Base-by-base conservation (phyloP, 1,140 invertebrate genomes). In the Lucilia cuprina region DNA sequence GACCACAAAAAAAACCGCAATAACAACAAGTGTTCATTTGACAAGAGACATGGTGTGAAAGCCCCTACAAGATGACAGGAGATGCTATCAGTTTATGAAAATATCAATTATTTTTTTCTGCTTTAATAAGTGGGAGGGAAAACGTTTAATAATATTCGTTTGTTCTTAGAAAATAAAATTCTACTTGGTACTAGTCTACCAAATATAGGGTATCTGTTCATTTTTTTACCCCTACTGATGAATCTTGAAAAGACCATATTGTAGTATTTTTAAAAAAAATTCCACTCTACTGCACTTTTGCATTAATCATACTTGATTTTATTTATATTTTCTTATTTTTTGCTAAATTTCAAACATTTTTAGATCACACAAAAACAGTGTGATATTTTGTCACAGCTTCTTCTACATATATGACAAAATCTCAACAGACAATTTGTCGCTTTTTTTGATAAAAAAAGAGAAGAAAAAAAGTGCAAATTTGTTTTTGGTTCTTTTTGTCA, bases 11-110 rank as follows among this genome's bases (percentile, higher is more conserved):
- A 30, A 30, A 30, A 30, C n/a, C n/a, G 25, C 14, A 60, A 21
- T 10, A 70, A 70, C 19, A 70, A 70, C 65, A 70, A 70, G 19
- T 70, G 65, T 70, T 70, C 21, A 70, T 70, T 70, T 70, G 60
- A 65, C 60, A 65, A 19, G 8, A 30, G 25, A 30, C 25, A 30
- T 30, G 25, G 25, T 30, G 25, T 30, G 25, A 30, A 30, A 30
- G 25, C 25, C 25, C 25, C 25, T 30, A 30, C 25, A 30, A 30
- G 25, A 30, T 30, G 25, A 30, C 25, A 30, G 25, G 25, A 30
- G 25, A 30, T 30, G 25, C 25, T 30, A 3, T 30, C 25, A 5
- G 19, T 21, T 4, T 25, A 12, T 19, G 25, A n/a, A 65, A 65
- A n/a, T 19, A n/a, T 65, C 4, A 49, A 49, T 2, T 30, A 30